Evolutionary conservation across 2,888 invertebrate genomes (phyloP).

Genomic region (Apocheima hispidaria): DNA sequence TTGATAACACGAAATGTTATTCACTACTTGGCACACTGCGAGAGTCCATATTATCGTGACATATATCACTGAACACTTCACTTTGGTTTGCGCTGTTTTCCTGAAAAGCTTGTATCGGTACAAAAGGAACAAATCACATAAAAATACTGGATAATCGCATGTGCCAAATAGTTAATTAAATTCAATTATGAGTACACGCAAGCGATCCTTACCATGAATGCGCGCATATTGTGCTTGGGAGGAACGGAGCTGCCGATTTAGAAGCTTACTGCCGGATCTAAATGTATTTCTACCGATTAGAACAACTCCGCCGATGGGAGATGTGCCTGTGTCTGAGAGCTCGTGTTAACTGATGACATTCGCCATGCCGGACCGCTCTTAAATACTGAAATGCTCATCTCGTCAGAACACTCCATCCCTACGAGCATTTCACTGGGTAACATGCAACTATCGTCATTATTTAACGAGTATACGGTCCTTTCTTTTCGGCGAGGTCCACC

Average conservation of each 20-base stretch:
- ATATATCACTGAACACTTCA: conserved; percentile 68
- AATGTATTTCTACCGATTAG: conserved; percentile 53
- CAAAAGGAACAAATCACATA: conserved; percentile 47
- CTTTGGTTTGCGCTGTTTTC: conserved; percentile 52
- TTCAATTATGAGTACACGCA: conserved; percentile 53
- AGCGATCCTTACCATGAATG: conserved; percentile 81
- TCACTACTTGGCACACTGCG: conserved; percentile 65
- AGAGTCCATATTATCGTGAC: conserved; percentile 44
- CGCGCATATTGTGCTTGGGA: conserved; percentile 78
- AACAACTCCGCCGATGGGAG: conserved; percentile 68
- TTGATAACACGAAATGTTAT: conserved; percentile 45
- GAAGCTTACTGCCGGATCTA: conserved; percentile 59
- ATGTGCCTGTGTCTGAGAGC: conserved; percentile 78
- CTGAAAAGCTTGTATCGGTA: conserved; percentile 52
- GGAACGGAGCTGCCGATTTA: conserved; percentile 51
- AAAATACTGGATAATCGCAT: conserved; percentile 58
- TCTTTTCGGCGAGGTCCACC: conserved; percentile 79
- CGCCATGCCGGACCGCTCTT: conserved; percentile 81
- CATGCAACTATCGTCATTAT: conserved; percentile 83
- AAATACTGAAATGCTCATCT: conserved; percentile 84
- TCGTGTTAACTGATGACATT: conserved; percentile 84
- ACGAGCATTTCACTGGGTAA: conserved; percentile 82
- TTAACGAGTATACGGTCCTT: conserved; percentile 82
- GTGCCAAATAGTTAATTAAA: conserved; percentile 65
- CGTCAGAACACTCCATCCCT: conserved; percentile 83